phyloP scores from a whole-genome alignment of 2,888 invertebrate species.

The Bursaphelenchus okinawaensis region DNA sequence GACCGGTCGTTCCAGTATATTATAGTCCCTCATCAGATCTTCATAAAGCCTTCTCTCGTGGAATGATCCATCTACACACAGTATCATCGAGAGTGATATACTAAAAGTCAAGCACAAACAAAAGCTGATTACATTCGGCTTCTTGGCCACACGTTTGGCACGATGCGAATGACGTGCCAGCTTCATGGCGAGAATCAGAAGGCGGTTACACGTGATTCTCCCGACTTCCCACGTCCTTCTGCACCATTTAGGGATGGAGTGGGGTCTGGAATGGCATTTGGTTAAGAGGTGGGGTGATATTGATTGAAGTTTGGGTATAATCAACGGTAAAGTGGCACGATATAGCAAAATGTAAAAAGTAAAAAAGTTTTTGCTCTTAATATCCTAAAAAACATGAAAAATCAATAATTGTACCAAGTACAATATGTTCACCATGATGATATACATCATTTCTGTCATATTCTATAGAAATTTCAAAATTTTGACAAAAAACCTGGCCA shows the following conservation, averaged over 20 bases:
- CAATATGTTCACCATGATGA: no score
- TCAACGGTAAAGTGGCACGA: no score
- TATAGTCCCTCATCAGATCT: conserved; percentile 53
- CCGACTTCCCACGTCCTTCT: not conserved
- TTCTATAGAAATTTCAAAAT: no score
- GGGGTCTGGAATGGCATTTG: no score
- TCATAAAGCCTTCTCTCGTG: conserved; percentile 52
- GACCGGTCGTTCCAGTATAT: conserved; percentile 51
- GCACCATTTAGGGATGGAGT: not conserved
- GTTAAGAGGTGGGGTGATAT: no score
- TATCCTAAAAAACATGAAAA: no score
- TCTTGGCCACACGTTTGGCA: not conserved
- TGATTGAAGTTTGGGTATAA: no score
- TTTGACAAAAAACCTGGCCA: no score
- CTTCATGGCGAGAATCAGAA: not conserved
- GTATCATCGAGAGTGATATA: not conserved
- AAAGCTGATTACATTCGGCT: not conserved
- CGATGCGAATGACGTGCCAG: not conserved
- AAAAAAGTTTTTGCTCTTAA: no score
- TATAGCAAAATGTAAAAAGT: no score
- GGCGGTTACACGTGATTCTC: not conserved
- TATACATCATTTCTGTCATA: no score
- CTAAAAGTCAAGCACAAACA: not conserved
- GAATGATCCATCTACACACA: conserved; percentile 23
- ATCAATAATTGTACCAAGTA: no score